Percentiles rank a stretch among this genome's conserved stretches.
Evolutionary conservation across 2,888 invertebrate species (phyloP).

Genomic region (Coronaproctus castanopsis): DNA sequence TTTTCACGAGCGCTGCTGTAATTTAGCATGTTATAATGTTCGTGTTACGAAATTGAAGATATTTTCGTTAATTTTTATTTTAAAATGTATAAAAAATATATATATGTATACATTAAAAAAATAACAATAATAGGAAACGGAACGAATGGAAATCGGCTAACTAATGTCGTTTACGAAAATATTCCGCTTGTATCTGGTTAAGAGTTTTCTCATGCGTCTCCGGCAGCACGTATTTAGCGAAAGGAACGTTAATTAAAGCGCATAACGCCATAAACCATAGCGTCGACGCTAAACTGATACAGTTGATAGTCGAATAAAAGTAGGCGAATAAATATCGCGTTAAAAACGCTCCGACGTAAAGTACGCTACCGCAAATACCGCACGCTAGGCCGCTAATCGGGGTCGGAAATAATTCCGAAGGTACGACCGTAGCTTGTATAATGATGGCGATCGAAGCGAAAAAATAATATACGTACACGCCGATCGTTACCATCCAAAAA

Average conservation of each 20-base stretch:
- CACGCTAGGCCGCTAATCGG: slow-evolving; percentile 7
- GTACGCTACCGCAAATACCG: slow-evolving; percentile 6
- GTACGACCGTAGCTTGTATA: slow-evolving; percentile 4
- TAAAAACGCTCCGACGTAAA: background rate
- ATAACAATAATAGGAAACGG: no score
- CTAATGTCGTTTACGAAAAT: slow-evolving; percentile 1
- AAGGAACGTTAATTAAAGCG: slow-evolving; percentile 3
- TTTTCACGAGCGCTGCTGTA: no score
- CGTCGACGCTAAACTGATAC: background rate
- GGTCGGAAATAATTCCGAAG: slow-evolving; percentile 7
- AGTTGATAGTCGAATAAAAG: background rate
- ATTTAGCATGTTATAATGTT: no score
- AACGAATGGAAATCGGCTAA: no score
- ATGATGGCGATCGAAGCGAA: slow-evolving; percentile 3
- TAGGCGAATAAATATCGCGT: background rate
- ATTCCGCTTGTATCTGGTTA: slow-evolving; percentile 7
- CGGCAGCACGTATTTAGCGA: slow-evolving; percentile 5
- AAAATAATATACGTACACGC: background rate
- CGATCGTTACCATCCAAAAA: slow-evolving; percentile 3
- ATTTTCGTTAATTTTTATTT: no score
- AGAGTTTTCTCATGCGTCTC: slow-evolving; percentile 9
- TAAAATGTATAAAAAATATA: no score
- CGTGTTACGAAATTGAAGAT: no score
- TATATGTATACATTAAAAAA: no score
- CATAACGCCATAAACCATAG: background rate